A percentile compares a stretch with the other conserved stretches of the same genome.
Evolutionary conservation across 2,113 vertebrate genomes (phyloP).

Genomic region (Anolis sagrei): DNA sequence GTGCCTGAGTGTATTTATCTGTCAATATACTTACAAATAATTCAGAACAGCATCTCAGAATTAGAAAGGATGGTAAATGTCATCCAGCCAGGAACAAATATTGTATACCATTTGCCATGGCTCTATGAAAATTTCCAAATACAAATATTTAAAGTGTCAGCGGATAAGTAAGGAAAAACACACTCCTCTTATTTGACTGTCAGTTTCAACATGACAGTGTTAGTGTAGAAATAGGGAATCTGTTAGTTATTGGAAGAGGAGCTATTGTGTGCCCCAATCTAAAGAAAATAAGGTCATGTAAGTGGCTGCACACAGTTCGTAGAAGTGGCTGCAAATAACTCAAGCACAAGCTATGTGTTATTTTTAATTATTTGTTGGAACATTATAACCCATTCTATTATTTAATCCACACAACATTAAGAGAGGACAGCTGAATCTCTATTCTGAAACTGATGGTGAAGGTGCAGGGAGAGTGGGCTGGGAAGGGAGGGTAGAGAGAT

Average conservation of each 20-base stretch:
- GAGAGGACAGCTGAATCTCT: background rate
- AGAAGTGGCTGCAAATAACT: background rate
- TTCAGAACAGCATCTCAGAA: background rate
- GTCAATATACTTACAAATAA: background rate
- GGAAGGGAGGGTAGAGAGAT: background rate
- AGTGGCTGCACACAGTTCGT: accelerated
- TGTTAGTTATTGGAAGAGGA: background rate
- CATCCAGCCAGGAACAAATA: slow-evolving; percentile 24
- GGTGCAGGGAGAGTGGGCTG: background rate
- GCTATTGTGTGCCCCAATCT: accelerated
- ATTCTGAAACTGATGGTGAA: background rate
- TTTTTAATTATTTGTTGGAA: background rate
- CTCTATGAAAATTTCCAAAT: slow-evolving; percentile 5
- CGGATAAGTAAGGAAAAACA: background rate
- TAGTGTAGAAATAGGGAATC: background rate
- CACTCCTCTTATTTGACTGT: slow-evolving; percentile 9
- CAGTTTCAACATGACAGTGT: slow-evolving; percentile 23
- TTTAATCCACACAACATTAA: background rate
- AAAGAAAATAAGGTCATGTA: background rate
- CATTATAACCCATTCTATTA: background rate
- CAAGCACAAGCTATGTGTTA: background rate
- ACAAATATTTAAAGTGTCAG: background rate
- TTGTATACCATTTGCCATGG: background rate
- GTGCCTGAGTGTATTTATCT: slow-evolving; percentile 6
- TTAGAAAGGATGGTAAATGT: slow-evolving; percentile 9